Percentiles rank a stretch among this genome's conserved stretches.
phyloP scores from a whole-genome alignment of 1,140 invertebrate genomes.

The Daktulosphaira vitifoliae region DNA sequence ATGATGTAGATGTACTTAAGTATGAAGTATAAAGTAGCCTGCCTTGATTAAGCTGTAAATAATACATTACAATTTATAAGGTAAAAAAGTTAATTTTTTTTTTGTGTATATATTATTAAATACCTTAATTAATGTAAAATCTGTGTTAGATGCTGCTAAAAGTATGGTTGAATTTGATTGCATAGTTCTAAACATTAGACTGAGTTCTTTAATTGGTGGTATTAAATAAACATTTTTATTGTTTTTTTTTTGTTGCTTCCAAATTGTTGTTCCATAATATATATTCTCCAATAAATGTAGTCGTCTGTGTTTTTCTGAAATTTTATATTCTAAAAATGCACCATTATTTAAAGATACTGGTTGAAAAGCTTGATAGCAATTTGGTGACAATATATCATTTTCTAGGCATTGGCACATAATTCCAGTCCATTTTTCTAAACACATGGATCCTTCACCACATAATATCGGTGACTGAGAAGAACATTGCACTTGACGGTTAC shows the following conservation, averaged over 20 bases:
- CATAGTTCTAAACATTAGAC: conserved; percentile 72
- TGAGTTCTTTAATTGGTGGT: conserved; percentile 57
- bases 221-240: conserved; percentile 21
- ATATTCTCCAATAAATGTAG: conserved; percentile 73
- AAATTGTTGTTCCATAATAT: conserved; percentile 61
- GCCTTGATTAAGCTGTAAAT: conserved; percentile 8
- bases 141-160: conserved; percentile 75
- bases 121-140: conserved; percentile 74
- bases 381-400: conserved; percentile 56
- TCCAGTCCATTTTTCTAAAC: conserved; percentile 74
- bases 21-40: conserved; percentile 19
- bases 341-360: conserved; percentile 68
- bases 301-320: conserved; percentile 72
- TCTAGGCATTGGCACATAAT: conserved; percentile 61
- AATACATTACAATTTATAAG: not conserved
- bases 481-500: conserved; percentile 58
- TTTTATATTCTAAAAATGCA: conserved; percentile 66
- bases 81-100: not conserved
- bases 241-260: conserved; percentile 43
- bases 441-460: conserved; percentile 43
- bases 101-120: conserved; percentile 36
- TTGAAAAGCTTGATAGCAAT: conserved; percentile 67
- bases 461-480: conserved; percentile 1
- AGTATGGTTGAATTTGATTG: conserved; percentile 67
- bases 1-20: conserved; percentile 23